Percentiles rank a stretch among this genome's conserved stretches.
These are phyloP conservation scores for Dynastes maya DNA, from an alignment of 2,888 invertebrate genomes.

Conservation along the genomic window DNA sequence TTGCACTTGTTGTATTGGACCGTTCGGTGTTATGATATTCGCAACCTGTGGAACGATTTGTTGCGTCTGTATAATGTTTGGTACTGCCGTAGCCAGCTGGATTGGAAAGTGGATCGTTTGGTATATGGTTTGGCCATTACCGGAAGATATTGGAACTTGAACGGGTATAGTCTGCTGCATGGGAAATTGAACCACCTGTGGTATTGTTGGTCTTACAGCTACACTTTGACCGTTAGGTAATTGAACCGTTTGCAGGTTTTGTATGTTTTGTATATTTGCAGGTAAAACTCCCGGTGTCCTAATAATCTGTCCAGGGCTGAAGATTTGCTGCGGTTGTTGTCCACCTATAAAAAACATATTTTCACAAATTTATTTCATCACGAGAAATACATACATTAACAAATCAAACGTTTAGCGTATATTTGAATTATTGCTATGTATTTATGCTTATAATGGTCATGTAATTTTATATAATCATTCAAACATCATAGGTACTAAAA, in stretches of 20 bases:
- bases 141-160: constrained; percentile 89
- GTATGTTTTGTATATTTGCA: constrained; percentile 81
- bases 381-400: too few relatives aligned
- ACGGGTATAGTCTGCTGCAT: constrained; percentile 89
- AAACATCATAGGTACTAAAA: too few relatives aligned
- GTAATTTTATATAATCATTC: too few relatives aligned
- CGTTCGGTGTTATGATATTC: constrained; percentile 89
- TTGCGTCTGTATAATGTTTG: constrained; percentile 73
- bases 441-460: too few relatives aligned
- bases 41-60: constrained; percentile 84
- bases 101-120: constrained; percentile 96
- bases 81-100: constrained; percentile 81
- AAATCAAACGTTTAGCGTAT: too few relatives aligned
- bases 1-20: constrained; percentile 92
- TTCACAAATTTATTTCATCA: too few relatives aligned
- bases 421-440: too few relatives aligned
- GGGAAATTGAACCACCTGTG: constrained; percentile 78
- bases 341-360: constrained; percentile 61
- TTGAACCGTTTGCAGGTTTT: constrained; percentile 81
- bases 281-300: constrained; percentile 80
- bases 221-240: constrained; percentile 82
- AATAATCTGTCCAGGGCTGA: constrained; percentile 82
- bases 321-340: constrained; percentile 74
- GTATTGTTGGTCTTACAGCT: constrained; percentile 76
- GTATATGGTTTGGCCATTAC: constrained; percentile 93